Conservation (phyloP, 2,113 vertebrate genomes). For the Synchiropus splendidus region DNA sequence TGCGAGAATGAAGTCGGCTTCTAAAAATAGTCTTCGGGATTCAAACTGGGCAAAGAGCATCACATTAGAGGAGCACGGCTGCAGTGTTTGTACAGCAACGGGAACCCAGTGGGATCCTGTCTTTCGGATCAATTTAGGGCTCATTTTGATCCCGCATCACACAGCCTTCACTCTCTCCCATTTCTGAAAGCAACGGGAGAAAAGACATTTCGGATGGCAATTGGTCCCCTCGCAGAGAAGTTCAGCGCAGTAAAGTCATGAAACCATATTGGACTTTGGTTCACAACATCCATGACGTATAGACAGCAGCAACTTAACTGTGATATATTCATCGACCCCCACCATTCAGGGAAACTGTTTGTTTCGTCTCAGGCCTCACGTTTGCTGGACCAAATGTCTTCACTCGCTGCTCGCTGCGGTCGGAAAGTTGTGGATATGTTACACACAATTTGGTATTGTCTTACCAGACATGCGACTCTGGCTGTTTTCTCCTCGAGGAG, state of each 20-base stretch:
- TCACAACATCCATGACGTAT: too few species aligned
- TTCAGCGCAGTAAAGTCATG: conserved; percentile 11
- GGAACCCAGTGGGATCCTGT: conserved; percentile 12
- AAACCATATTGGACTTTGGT: conserved; percentile 14
- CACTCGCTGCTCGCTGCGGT: too few species aligned
- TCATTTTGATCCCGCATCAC: conserved; percentile 28
- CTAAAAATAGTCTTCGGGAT: conserved; percentile 39
- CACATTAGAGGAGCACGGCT: conserved; percentile 22
- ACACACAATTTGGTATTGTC: too few species aligned
- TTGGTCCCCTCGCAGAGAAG: conserved; percentile 22
- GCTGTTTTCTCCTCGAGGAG: too few species aligned
- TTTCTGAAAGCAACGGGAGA: conserved; percentile 27
- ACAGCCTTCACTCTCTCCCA: conserved; percentile 15
- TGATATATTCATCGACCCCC: too few species aligned
- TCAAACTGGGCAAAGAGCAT: conserved; percentile 21
- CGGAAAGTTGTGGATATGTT: too few species aligned
- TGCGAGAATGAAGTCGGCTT: conserved; percentile 19
- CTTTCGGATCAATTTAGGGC: conserved; percentile 33
- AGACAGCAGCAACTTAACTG: too few species aligned
- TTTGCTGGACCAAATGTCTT: too few species aligned
- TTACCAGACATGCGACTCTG: too few species aligned
- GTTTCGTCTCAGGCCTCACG: too few species aligned
- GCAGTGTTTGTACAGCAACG: conserved; percentile 23
- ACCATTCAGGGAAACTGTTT: too few species aligned
- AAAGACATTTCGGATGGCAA: conserved; percentile 41